Conservation (phyloP, 2,888 invertebrate genomes). For the Galerucella nymphaeae region DNA sequence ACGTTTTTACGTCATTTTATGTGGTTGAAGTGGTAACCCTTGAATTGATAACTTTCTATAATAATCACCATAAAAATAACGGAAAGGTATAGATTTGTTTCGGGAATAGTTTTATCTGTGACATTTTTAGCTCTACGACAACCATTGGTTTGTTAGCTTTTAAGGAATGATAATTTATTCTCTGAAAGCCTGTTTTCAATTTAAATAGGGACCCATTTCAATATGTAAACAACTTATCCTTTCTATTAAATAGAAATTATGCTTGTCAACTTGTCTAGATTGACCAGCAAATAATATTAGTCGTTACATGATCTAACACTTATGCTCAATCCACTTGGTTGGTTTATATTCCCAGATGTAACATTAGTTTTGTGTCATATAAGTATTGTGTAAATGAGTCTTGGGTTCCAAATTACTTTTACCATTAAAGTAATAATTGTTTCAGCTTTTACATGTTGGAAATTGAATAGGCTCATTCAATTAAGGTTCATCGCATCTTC, state of each 20-base stretch:
- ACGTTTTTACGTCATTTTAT: conserved; percentile 54
- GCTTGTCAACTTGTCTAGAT: conserved; percentile 39
- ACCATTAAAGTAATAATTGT: neutral
- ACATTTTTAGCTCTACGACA: neutral
- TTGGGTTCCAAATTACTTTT: neutral
- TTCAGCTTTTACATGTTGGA: neutral
- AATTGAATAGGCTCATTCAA: neutral
- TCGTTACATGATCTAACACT: conserved; percentile 53
- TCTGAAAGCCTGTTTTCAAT: neutral
- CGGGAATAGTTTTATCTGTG: conserved; percentile 1
- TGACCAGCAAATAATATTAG: conserved; percentile 48
- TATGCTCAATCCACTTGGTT: conserved; percentile 48
- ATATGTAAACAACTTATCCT: conserved; percentile 21
- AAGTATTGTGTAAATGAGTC: conserved; percentile 42
- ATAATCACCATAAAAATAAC: conserved; percentile 49
- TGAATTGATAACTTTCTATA: conserved; percentile 53
- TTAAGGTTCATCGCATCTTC: neutral
- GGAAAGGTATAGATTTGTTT: conserved; percentile 20
- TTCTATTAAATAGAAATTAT: conserved; percentile 42
- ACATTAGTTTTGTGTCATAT: conserved; percentile 49
- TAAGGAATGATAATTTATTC: neutral
- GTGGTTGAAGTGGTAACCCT: conserved; percentile 53
- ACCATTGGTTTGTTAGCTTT: neutral
- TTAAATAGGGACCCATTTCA: conserved; percentile 1
- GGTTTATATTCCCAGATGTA: conserved; percentile 49